These are phyloP conservation scores for Apamea anceps DNA, from an alignment of 2,888 invertebrate genomes.

Conservation along the genomic window DNA sequence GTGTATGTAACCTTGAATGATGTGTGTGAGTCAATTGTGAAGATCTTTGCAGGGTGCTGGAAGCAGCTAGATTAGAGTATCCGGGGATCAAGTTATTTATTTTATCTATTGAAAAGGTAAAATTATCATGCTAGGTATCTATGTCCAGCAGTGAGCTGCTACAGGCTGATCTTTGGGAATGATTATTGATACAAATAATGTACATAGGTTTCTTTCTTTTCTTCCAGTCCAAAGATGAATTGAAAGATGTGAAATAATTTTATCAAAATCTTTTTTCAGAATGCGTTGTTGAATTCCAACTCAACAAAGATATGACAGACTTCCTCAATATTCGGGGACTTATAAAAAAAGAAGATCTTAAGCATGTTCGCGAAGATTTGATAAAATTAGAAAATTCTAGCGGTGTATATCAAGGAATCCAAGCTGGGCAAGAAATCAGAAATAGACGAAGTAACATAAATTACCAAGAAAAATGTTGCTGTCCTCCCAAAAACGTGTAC, in stretches of 20 bases:
- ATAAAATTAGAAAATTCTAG: conserved; percentile 2
- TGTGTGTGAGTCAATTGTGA: no score
- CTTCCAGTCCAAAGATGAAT: not conserved
- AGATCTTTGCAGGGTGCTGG: not conserved
- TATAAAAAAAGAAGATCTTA: conserved; percentile 66
- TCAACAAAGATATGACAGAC: conserved; percentile 74
- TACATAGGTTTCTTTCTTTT: not conserved
- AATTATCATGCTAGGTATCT: not conserved
- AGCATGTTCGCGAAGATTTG: conserved; percentile 55
- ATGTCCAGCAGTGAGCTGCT: not conserved
- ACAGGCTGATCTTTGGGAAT: not conserved
- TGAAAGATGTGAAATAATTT: not conserved
- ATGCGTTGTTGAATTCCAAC: conserved; percentile 75
- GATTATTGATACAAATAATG: not conserved
- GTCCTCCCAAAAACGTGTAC: conserved; percentile 72
- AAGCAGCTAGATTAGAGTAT: not conserved
- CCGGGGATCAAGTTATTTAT: not conserved
- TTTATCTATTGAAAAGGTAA: not conserved
- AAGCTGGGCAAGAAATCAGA: not conserved
- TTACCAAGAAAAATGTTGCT: conserved; percentile 74
- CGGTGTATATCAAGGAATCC: not conserved
- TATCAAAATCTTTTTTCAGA: conserved; percentile 68
- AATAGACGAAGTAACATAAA: conserved; percentile 48
- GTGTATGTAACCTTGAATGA: not conserved
- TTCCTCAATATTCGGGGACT: conserved; percentile 75